A percentile compares a stretch with the other conserved stretches of the same genome.
Conservation (phyloP, 1,140 invertebrate genomes). For the Drosophila mauritiana region DNA sequence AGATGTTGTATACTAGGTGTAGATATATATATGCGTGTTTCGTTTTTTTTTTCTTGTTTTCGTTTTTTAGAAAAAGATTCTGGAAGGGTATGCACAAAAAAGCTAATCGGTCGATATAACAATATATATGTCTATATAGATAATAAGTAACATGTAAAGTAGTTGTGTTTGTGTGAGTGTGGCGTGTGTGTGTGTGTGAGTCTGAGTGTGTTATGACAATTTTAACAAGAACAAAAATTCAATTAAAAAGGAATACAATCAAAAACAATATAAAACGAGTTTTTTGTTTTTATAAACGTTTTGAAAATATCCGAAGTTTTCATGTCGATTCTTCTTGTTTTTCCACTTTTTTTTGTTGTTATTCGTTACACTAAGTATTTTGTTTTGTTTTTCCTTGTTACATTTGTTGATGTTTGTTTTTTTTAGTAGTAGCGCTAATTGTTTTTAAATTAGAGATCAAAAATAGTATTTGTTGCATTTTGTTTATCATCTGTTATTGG, state of each 20-base stretch:
- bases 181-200: slow-evolving; percentile 1
- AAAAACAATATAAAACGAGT: slow-evolving; percentile 55
- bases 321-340: slow-evolving; percentile 5
- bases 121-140: slow-evolving; percentile 77
- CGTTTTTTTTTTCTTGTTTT: slow-evolving; percentile 43
- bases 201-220: slow-evolving; percentile 35
- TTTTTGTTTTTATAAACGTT: slow-evolving; percentile 36
- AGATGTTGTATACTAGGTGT: slow-evolving; percentile 35
- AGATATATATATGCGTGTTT: slow-evolving; percentile 58
- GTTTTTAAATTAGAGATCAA: slow-evolving; percentile 78
- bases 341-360: slow-evolving; percentile 11
- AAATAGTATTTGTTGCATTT: slow-evolving; percentile 80
- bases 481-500: slow-evolving; percentile 42
- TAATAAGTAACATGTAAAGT: slow-evolving; percentile 73
- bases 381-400: slow-evolving; percentile 52
- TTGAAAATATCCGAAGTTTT: slow-evolving; percentile 44
- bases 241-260: slow-evolving; percentile 29
- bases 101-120: slow-evolving; percentile 77
- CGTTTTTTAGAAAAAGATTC: slow-evolving; percentile 56
- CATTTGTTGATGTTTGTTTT: slow-evolving; percentile 31
- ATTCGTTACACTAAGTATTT: slow-evolving; percentile 48
- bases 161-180: slow-evolving; percentile 39
- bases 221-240: slow-evolving; percentile 69
- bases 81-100: slow-evolving; percentile 80
- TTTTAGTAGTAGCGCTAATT: slow-evolving; percentile 68